phyloP scores from a whole-genome alignment of 1,140 invertebrate species.

The Anagrus nilaparvatae region DNA sequence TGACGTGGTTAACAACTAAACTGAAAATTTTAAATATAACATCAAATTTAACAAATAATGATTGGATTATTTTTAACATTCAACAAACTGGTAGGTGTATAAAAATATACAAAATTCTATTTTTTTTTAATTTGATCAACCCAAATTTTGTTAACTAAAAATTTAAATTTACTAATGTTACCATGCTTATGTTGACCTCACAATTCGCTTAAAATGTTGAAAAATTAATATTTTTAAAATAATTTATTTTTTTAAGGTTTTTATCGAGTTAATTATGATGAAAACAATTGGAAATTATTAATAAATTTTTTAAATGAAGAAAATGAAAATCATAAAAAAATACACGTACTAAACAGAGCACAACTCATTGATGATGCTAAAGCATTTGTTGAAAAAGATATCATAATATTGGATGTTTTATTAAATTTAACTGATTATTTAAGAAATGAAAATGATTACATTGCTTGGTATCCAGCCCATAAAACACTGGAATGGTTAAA shows the following conservation, averaged over 20 bases:
- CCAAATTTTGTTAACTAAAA: no score
- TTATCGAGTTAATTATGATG: constrained; percentile 72
- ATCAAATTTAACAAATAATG: constrained; percentile 16
- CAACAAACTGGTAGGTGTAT: constrained; percentile 45
- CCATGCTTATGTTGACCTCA: no score
- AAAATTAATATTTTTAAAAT: constrained; percentile 1
- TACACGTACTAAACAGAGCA: constrained; percentile 54
- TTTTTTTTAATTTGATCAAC: no score
- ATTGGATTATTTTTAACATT: constrained; percentile 51
- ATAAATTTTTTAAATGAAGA: constrained; percentile 50
- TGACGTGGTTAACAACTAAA: constrained; percentile 18
- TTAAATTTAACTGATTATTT: constrained; percentile 51
- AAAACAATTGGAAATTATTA: constrained; percentile 63
- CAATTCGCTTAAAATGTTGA: no score
- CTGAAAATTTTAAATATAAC: neutral
- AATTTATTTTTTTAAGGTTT: constrained; percentile 45
- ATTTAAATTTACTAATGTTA: no score
- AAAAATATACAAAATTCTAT: no score
- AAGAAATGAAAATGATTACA: constrained; percentile 49
- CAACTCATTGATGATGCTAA: constrained; percentile 69
- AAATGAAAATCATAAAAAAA: constrained; percentile 33
- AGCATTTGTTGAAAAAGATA: constrained; percentile 48
- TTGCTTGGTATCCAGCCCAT: constrained; percentile 54
- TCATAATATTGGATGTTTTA: constrained; percentile 41
- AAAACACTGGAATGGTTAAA: constrained; percentile 26